phyloP scores from a whole-genome alignment of 2,888 invertebrate species.

The Arctia plantaginis region DNA sequence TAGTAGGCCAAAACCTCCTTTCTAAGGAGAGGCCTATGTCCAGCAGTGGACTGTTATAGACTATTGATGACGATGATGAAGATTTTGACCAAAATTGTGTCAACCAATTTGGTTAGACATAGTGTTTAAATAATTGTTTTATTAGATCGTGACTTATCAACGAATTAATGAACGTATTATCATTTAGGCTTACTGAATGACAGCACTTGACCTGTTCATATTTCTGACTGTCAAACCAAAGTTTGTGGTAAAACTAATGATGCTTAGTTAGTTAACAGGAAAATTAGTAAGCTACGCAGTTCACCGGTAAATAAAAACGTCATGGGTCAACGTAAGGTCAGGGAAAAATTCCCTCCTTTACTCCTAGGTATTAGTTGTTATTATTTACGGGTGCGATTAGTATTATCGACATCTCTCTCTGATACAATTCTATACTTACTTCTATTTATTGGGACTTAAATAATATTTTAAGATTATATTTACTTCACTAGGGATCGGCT shows the following conservation, averaged over 20 bases:
- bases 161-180: too few relatives aligned
- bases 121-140: not conserved
- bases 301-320: constrained; percentile 6
- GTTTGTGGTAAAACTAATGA: constrained; percentile 1
- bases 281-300: constrained; percentile 16
- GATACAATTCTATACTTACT: too few relatives aligned
- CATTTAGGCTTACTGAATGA: too few relatives aligned
- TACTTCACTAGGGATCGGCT: too few relatives aligned
- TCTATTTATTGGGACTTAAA: too few relatives aligned
- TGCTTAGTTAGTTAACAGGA: constrained; percentile 4
- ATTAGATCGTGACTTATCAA: not conserved
- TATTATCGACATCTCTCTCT: not conserved
- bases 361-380: not conserved
- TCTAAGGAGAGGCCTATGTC: too few relatives aligned
- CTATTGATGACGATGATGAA: too few relatives aligned
- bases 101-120: not conserved
- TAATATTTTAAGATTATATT: too few relatives aligned
- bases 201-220: not conserved
- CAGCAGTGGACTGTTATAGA: too few relatives aligned
- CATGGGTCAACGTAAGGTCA: constrained; percentile 15
- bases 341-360: constrained; percentile 8
- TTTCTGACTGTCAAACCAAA: constrained; percentile 1
- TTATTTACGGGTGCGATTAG: not conserved
- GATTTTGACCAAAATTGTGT: not conserved
- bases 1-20: too few relatives aligned